Conservation (phyloP, 2,888 invertebrate genomes). For the Itoplectis maculator region DNA sequence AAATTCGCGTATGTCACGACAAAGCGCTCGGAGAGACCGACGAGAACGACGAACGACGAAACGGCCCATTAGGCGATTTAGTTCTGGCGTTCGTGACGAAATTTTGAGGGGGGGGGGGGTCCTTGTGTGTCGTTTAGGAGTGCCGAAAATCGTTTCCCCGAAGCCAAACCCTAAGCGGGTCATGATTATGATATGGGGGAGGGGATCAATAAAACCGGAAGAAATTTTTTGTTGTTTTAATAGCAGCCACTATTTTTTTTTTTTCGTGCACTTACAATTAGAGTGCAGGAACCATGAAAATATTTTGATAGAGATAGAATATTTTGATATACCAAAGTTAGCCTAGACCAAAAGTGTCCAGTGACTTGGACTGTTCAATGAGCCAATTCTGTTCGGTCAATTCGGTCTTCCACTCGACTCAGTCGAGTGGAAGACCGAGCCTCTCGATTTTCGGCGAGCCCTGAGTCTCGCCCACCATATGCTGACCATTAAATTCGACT, state of each 20-base stretch:
- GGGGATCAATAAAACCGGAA: not conserved
- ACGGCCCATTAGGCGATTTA: conserved; percentile 71
- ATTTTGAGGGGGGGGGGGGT: conserved; percentile 10
- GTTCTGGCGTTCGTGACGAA: conserved; percentile 46
- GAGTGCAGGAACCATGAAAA: not conserved
- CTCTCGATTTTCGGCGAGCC: conserved; percentile 47
- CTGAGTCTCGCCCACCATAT: conserved; percentile 75
- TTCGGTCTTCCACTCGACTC: conserved; percentile 42
- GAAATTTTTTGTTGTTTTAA: not conserved
- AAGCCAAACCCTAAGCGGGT: conserved; percentile 51
- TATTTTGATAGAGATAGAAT: too few species aligned
- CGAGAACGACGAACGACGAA: conserved; percentile 67
- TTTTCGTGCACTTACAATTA: too few species aligned
- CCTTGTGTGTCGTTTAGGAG: conserved; percentile 31
- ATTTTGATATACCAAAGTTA: not conserved
- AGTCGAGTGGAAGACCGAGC: conserved; percentile 13
- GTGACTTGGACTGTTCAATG: conserved; percentile 28
- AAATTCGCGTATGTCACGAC: not conserved
- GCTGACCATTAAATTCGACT: conserved; percentile 72
- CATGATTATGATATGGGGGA: conserved; percentile 22
- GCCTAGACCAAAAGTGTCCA: not conserved
- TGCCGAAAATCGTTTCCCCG: conserved; percentile 62
- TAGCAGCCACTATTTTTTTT: not conserved
- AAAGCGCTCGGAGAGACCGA: not conserved
- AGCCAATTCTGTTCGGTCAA: conserved; percentile 39